Conservation (phyloP, 2,797 vertebrate genomes). For the Spinibarbus caldwelli region DNA sequence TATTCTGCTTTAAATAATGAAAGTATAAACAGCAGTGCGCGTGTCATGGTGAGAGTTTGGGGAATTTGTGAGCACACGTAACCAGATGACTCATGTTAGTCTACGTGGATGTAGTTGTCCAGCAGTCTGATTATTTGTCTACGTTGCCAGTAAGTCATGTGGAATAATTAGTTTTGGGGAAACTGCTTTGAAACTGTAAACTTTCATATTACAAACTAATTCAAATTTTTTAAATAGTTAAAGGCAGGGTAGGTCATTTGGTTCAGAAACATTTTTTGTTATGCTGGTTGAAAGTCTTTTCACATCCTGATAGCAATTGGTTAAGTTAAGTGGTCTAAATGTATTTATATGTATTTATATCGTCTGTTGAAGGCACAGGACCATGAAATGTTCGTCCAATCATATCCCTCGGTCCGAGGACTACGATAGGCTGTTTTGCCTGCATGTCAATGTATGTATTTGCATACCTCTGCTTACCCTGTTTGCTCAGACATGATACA, state of each 20-base stretch:
- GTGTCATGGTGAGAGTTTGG: slow-evolving; percentile 22
- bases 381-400: background rate
- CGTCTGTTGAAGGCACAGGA: no score
- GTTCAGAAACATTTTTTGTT: background rate
- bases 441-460: background rate
- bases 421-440: background rate
- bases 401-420: background rate
- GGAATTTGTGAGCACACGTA: slow-evolving; percentile 24
- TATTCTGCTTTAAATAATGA: slow-evolving; percentile 22
- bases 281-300: background rate
- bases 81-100: slow-evolving; percentile 9
- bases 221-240: background rate
- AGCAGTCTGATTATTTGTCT: background rate
- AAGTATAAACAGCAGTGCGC: background rate
- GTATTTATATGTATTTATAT: background rate
- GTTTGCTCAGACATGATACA: no score
- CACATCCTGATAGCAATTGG: background rate
- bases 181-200: background rate
- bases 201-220: background rate
- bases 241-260: no score
- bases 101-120: background rate
- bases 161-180: background rate
- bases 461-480: background rate
- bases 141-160: background rate
- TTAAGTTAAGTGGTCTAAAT: background rate